These are phyloP conservation scores for Macrophya annulata DNA, from an alignment of 2,888 invertebrate genomes.

Conservation along the genomic window DNA sequence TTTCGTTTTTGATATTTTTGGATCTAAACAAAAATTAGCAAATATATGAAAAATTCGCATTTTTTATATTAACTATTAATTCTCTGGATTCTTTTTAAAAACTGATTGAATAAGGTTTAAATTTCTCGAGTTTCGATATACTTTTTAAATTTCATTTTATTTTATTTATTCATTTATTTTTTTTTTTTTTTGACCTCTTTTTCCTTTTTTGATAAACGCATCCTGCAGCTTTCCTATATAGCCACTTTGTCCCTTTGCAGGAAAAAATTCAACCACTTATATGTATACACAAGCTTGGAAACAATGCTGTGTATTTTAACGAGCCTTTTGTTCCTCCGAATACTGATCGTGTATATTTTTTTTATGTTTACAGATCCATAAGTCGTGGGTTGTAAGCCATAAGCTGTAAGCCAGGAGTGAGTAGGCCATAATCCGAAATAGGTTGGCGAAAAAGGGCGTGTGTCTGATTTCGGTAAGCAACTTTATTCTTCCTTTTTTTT, in stretches of 20 bases:
- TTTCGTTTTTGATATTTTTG: background rate
- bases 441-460: background rate
- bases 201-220: background rate
- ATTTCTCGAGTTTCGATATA: background rate
- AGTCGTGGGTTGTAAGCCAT: conserved; percentile 13
- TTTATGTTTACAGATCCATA: conserved; percentile 11
- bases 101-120: background rate
- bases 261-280: background rate
- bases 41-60: background rate
- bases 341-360: conserved; percentile 18
- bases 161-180: no score
- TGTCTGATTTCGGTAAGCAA: conserved; percentile 10
- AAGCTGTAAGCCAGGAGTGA: conserved; percentile 19
- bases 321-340: background rate
- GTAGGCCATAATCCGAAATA: background rate
- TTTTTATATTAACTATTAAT: background rate
- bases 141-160: background rate
- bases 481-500: background rate
- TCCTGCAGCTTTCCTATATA: background rate
- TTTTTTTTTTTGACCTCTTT: background rate
- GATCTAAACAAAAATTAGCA: background rate
- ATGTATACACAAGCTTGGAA: background rate
- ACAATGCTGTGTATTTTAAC: conserved; percentile 7
- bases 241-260: background rate
- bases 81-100: background rate